These are phyloP conservation scores for Gerris buenoi DNA, from an alignment of 1,140 invertebrate species.

Conservation along the genomic window DNA sequence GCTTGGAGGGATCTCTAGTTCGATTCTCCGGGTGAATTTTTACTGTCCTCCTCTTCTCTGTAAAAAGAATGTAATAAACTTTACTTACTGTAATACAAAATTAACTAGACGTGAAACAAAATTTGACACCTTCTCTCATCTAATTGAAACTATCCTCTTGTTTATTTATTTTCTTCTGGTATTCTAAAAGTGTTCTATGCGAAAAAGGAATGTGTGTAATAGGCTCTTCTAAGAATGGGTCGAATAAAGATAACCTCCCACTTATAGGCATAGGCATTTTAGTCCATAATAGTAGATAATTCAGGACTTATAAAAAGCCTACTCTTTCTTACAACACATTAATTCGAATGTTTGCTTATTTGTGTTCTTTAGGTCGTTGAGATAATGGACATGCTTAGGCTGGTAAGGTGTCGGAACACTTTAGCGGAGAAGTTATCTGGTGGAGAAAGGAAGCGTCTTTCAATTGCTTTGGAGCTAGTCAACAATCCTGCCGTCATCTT, in stretches of 20 bases:
- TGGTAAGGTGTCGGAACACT: conserved; percentile 48
- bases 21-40: too few species aligned
- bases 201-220: background rate
- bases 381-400: conserved; percentile 47
- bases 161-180: too few species aligned
- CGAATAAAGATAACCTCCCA: background rate
- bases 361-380: conserved; percentile 45
- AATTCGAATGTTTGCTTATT: background rate
- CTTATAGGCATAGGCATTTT: background rate
- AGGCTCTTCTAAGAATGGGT: background rate
- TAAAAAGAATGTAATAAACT: too few species aligned
- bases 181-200: background rate
- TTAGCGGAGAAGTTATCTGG: conserved; percentile 62
- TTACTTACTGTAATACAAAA: too few species aligned
- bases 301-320: background rate
- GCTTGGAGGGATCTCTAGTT: too few species aligned
- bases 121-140: too few species aligned
- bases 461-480: conserved; percentile 79
- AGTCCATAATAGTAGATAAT: background rate
- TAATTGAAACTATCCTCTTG: too few species aligned
- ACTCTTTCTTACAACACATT: background rate
- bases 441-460: conserved; percentile 79
- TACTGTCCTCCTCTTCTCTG: too few species aligned
- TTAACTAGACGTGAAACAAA: too few species aligned
- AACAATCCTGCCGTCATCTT: conserved; percentile 89